phyloP scores from a whole-genome alignment of 2,113 vertebrate species.

The Dromiciops gliroides region DNA sequence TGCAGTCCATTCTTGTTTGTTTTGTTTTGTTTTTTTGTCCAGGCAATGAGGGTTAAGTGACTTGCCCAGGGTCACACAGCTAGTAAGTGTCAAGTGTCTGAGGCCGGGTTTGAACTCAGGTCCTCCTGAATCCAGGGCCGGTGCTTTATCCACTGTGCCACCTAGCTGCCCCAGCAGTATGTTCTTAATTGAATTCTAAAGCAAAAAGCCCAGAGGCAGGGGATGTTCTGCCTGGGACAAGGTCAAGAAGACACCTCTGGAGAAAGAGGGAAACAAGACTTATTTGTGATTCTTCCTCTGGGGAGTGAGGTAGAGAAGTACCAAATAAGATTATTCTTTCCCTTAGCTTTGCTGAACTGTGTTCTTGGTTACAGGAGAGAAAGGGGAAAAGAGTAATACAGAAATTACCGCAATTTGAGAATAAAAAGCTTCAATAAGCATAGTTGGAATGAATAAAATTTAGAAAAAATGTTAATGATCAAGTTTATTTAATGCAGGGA shows the following conservation, averaged over 20 bases:
- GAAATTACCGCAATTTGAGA: not conserved
- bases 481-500: not conserved
- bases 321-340: not conserved
- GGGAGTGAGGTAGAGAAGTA: not conserved
- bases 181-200: not conserved
- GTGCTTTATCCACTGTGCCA: no score
- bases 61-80: no score
- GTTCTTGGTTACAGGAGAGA: not conserved
- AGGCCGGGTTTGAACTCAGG: no score
- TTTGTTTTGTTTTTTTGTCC: no score
- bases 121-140: no score
- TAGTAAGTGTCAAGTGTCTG: no score
- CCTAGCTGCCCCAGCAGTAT: no score
- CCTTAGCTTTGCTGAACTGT: not conserved
- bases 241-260: not conserved
- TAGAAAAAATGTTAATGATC: not conserved
- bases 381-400: not conserved
- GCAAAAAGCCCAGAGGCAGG: not conserved
- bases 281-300: not conserved
- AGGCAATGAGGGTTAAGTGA: no score
- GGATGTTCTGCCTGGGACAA: not conserved
- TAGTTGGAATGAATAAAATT: not conserved
- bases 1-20: no score
- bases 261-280: not conserved
- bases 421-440: not conserved